Percentiles rank a stretch among this genome's conserved stretches.
phyloP scores from a whole-genome alignment of 2,888 invertebrate genomes.

The Thymelicus sylvestris region DNA sequence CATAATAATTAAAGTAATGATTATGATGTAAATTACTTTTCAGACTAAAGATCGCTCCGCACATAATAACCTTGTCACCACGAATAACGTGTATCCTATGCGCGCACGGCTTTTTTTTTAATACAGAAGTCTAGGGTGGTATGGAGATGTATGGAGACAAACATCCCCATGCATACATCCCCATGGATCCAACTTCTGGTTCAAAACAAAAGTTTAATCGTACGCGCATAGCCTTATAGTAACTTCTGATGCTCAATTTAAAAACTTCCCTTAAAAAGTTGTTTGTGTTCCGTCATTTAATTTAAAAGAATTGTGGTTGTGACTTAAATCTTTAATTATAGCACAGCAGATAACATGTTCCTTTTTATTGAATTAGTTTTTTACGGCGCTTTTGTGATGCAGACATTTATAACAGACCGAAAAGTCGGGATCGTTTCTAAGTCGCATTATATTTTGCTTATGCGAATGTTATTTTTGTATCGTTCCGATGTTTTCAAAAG shows the following conservation, averaged over 20 bases:
- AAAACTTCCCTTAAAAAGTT: slow-evolving; percentile 52
- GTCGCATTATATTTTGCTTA: slow-evolving; percentile 36
- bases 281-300: slow-evolving; percentile 52
- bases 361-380: slow-evolving; percentile 60
- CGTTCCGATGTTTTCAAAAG: neutral
- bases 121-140: too few relatives aligned
- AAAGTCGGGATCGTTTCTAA: neutral
- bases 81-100: slow-evolving; percentile 65
- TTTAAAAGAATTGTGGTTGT: slow-evolving; percentile 73
- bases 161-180: too few relatives aligned
- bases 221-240: slow-evolving; percentile 53
- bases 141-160: too few relatives aligned
- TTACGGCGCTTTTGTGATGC: slow-evolving; percentile 39
- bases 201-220: too few relatives aligned
- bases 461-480: slow-evolving; percentile 38
- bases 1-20: neutral
- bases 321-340: slow-evolving; percentile 61
- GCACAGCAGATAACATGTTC: slow-evolving; percentile 59
- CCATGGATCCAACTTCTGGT: too few relatives aligned
- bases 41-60: slow-evolving; percentile 10
- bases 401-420: slow-evolving; percentile 21
- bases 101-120: too few relatives aligned
- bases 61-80: slow-evolving; percentile 32
- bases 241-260: slow-evolving; percentile 80
- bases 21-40: slow-evolving; percentile 25